Base-by-base conservation (phyloP, 2,888 invertebrate species). In the Chymomyza amoena region DNA sequence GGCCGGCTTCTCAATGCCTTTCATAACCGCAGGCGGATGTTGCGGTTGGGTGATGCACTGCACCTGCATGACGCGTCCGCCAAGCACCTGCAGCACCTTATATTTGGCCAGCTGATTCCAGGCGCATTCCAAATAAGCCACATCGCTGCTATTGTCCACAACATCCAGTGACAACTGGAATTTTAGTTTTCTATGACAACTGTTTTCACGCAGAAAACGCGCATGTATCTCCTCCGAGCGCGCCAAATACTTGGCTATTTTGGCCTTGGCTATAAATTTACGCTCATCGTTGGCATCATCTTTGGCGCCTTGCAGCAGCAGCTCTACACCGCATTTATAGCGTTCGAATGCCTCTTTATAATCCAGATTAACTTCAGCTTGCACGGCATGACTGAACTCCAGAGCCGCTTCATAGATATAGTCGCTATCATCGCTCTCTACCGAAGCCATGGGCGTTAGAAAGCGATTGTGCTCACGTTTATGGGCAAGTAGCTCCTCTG, bases 391-490 rank as follows among this genome's bases (percentile, higher is more conserved):
- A 66, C 91, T 92, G 62, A 92, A 92, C 68, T 91, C 90, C 28
- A 91, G 75, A 0, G 92, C 92, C 1, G 92, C 92, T 69, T 92
- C 92, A 57, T 92, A 92, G 15, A 92, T 92, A 73, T 92, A 92
- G 72, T 92, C 92, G 72, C 90, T 89, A 66, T 91, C 91, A 36
- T 91, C 91, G 54, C 89, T 90, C 64, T 91, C 91, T 52, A 91
- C 87, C 0, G 91, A 91, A 0, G 90, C 88, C 90, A 91, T 91
- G 0, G 91, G 91, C 16, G 91, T 91, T 0, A 91, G 75, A 2
- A 91, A 84, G 13, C 88, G 86, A 4, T 77, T 65, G 60, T 84
- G 84, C 39, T 89, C 86, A 28, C 69, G 78, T 28, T 78, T 84
- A 3, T 78, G 80, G 3, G 76, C 50, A n/a, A 65, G 63, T 1